Evolutionary conservation across 2,888 invertebrate species (phyloP).

Genomic region (Apoda limacodes): DNA sequence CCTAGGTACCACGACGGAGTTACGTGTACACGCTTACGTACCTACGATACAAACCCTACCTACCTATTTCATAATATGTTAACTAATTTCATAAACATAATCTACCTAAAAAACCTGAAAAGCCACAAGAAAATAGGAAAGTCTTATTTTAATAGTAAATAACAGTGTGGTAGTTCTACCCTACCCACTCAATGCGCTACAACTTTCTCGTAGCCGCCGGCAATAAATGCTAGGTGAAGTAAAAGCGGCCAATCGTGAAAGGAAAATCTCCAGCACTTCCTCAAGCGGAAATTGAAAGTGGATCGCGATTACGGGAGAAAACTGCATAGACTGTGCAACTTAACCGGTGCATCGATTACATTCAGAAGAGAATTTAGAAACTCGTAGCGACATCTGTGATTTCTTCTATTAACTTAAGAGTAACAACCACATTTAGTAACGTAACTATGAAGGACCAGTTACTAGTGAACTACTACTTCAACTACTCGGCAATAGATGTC

Average conservation of each 20-base stretch:
- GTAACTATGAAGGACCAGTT: neutral
- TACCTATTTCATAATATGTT: too few species aligned
- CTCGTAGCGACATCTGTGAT: conserved; percentile 35
- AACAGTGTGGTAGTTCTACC: neutral
- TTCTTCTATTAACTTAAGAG: conserved; percentile 8
- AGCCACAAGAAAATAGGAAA: too few species aligned
- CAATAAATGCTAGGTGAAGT: conserved; percentile 28
- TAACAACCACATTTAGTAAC: conserved; percentile 32
- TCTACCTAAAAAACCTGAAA: too few species aligned
- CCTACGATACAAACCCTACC: too few species aligned
- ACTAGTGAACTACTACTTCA: conserved; percentile 15
- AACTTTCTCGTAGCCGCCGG: conserved; percentile 33
- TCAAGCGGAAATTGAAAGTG: conserved; percentile 66
- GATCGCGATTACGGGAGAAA: conserved; percentile 49
- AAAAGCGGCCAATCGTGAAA: conserved; percentile 56
- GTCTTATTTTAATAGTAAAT: neutral
- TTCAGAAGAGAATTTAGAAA: conserved; percentile 8
- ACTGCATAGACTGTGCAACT: conserved; percentile 41
- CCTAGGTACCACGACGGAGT: too few species aligned
- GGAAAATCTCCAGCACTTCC: conserved; percentile 60
- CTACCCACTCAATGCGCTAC: conserved; percentile 13
- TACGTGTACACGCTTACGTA: too few species aligned
- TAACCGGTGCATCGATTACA: conserved; percentile 18
- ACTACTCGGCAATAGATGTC: conserved; percentile 28
- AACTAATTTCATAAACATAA: too few species aligned